Evolutionary conservation across 1,140 invertebrate species (phyloP), one percentile per base, ranked within the genome.

Genomic region (Tetramorium simillimum): DNA sequence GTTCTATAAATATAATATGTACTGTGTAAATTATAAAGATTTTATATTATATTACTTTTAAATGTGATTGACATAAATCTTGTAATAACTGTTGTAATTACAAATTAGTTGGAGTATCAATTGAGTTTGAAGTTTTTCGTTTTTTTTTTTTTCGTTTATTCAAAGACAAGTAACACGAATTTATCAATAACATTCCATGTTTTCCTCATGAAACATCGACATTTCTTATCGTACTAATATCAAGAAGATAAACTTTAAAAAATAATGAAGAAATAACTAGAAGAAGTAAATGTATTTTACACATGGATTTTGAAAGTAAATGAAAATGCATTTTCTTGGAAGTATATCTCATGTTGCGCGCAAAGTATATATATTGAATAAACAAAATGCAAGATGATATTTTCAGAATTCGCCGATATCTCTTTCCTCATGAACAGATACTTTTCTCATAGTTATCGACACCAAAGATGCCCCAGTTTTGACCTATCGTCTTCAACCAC

Each of bases 171-270:
- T 62, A 62, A 28, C n/a, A 10, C n/a, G 7, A 51, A 37, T 28
- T n/a, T 56, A 56, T 62, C 18, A 84, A 62, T 73, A 21, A 40
- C 4, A 2, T 12, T 43, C 33, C 16, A 72, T 43, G 18, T 49
- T 72, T 43, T 46, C 0, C 28, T 56, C 24, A n/a, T 6, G 43
- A 56, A 58, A 70, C 43, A 43, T 43, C 16, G 43, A 9, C 72
- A 40, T 14, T 63, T 84, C 16, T 73, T 75, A 28, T 84, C 53
- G 21, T 62, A 49, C 60, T 21, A 43, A 9, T 63, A 65, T 51
- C 65, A 3, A 5, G 28, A 21, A n/a, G 67, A 82, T 73, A 60
- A 73, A 82, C 73, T 84, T 60, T 9, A 84, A 60, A 4, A 82
- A 84, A 73, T 14, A 73, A 14, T 24, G 2, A 16, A 46, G 16